A percentile compares a stretch with the other conserved stretches of the same genome.
These are phyloP conservation scores for Busseola fusca DNA, from an alignment of 2,888 invertebrate species.

Conservation along the genomic window DNA sequence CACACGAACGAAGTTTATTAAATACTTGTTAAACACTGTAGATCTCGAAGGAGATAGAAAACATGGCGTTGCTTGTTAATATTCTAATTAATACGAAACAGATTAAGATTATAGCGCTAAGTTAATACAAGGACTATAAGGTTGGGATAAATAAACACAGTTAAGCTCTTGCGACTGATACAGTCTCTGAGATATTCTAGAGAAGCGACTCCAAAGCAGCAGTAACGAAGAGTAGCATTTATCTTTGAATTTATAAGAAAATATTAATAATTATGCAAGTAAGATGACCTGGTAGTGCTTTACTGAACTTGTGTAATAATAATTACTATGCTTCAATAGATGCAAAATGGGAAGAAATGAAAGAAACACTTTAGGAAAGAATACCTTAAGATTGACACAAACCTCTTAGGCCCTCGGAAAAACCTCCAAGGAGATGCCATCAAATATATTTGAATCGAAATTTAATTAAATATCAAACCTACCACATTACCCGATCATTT, in stretches of 20 bases:
- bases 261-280: not conserved
- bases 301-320: not conserved
- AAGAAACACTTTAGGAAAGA: too few relatives aligned
- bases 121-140: slow-evolving; percentile 8
- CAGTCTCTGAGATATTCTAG: slow-evolving; percentile 11
- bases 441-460: slow-evolving; percentile 25
- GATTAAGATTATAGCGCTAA: not conserved
- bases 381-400: not conserved
- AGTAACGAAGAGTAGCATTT: not conserved
- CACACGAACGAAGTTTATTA: not conserved
- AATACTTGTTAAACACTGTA: not conserved
- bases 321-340: not conserved
- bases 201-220: slow-evolving; percentile 10
- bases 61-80: not conserved
- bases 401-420: not conserved
- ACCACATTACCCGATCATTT: slow-evolving; percentile 56
- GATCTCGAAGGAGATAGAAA: not conserved
- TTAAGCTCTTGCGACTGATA: slow-evolving; percentile 11
- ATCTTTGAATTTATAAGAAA: slow-evolving; percentile 1
- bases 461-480: slow-evolving; percentile 43
- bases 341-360: not conserved
- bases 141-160: slow-evolving; percentile 16
- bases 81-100: not conserved
- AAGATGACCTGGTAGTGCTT: not conserved
- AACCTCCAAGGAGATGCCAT: not conserved